phyloP scores from a whole-genome alignment of 37 sponge, comb jelly and placozoan species.

The Halisarca cf. caerulea region DNA sequence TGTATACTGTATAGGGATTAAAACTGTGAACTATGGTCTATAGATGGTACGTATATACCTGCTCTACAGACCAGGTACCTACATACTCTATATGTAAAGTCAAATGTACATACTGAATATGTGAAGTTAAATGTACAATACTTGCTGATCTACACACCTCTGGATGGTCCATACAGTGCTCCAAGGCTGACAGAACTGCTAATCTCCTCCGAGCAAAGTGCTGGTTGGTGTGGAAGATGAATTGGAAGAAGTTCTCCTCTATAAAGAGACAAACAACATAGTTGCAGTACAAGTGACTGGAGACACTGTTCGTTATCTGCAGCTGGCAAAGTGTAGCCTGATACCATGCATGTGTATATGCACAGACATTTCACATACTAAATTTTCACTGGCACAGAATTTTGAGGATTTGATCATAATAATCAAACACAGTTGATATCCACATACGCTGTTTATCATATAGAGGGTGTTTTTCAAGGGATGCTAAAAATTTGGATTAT shows the following conservation, averaged over 20 bases:
- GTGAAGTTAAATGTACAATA: neutral
- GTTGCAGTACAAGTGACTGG: neutral
- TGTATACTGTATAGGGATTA: neutral
- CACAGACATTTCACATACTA: too few relatives aligned
- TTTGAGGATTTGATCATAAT: too few relatives aligned
- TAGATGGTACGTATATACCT: neutral
- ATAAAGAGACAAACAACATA: neutral
- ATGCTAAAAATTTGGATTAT: too few relatives aligned
- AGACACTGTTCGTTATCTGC: neutral
- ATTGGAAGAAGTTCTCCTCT: slow-evolving; percentile 76
- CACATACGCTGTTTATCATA: too few relatives aligned
- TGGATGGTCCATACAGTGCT: slow-evolving; percentile 33
- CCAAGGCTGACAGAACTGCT: slow-evolving; percentile 30
- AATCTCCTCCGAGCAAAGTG: slow-evolving; percentile 38
- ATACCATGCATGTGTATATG: neutral
- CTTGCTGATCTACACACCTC: slow-evolving; percentile 32
- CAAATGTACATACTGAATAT: neutral
- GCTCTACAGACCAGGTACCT: too few relatives aligned
- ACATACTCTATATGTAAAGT: neutral
- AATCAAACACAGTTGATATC: too few relatives aligned
- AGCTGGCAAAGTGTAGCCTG: neutral
- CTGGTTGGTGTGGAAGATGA: slow-evolving; percentile 55
- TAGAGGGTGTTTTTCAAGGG: too few relatives aligned
- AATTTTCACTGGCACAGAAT: too few relatives aligned
- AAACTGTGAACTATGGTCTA: neutral